Percentiles rank a stretch among this genome's conserved stretches.
Conservation (phyloP, 2,888 invertebrate genomes). For the Polyommatus icarus region DNA sequence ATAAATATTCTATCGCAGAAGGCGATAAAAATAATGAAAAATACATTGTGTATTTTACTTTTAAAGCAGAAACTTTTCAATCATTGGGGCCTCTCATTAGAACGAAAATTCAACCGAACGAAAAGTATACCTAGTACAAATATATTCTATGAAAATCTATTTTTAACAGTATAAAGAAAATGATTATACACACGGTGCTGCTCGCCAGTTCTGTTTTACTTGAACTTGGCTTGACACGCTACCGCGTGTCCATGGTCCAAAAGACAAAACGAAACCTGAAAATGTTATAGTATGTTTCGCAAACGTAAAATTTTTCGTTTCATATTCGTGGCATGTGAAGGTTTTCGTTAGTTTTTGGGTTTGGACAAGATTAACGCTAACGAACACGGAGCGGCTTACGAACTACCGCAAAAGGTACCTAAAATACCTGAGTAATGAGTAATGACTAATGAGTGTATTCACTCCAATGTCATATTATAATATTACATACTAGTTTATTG, state of each 20-base stretch:
- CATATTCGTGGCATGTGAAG: background rate
- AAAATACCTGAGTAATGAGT: background rate
- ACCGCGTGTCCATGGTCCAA: background rate
- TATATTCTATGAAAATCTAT: too few species aligned
- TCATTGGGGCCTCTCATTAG: too few species aligned
- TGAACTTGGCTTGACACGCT: too few species aligned
- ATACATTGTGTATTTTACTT: background rate
- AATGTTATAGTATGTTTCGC: background rate
- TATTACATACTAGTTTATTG: too few species aligned
- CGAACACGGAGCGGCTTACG: conserved; percentile 14
- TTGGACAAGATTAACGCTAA: conserved; percentile 18
- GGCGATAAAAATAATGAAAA: background rate
- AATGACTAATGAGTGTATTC: too few species aligned
- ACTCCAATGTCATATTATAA: too few species aligned
- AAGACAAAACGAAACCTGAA: background rate
- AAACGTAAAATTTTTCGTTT: background rate
- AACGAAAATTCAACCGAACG: too few species aligned
- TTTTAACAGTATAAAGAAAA: too few species aligned
- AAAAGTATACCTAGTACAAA: too few species aligned
- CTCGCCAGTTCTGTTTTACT: too few species aligned
- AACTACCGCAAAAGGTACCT: background rate
- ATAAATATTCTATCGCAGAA: background rate
- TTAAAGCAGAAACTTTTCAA: too few species aligned
- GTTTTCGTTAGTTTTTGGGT: conserved; percentile 13
- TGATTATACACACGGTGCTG: too few species aligned